Evolutionary conservation across 2,797 vertebrate genomes (phyloP), one percentile per base, ranked within the genome.

Genomic region (Cyprinella venusta): DNA sequence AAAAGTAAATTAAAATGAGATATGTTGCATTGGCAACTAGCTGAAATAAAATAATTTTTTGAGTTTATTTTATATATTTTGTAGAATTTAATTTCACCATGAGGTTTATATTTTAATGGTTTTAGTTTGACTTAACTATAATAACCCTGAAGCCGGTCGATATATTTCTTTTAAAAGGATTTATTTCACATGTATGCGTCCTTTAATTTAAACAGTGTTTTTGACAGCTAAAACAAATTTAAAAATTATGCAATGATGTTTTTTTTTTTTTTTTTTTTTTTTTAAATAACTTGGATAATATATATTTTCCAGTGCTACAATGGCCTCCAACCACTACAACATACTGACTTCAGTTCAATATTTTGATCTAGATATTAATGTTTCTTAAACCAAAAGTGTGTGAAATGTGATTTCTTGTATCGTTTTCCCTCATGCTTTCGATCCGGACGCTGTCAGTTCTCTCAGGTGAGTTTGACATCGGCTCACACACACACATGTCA

Each of bases 401-500:
- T 50, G 24, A 30, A 45, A 48, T 48, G 42, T 26, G 8, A 48
- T 36, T 6, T 36, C 33, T 36, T 36, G 30, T 33, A 4, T 85
- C 84, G 63, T 64, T 38, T 82, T 84, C 79, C 10, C 65, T 45
- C 30, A 75, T 67, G 84, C 88, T 70, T 80, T 40, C 84, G 85
- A 87, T 75, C 67, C 78, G 90, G 83, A 85, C 56, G 8, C 72
- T 81, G 82, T 33, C 82, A 95, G 94, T 95, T 94, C 89, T 95
- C 94, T 84, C 94, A 95, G 94, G 94, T 95, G 79, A 86, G 86
- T 86, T 42, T 82, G 45, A 40, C 13, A 10, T 74, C 5, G 18
- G 21, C 63, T 65, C 70, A 8, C 56, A 18, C 30, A 33, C 30
- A 5, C 36, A 36, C 36, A 6, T 5, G 36, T 36, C 36, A 36